A percentile compares a stretch with the other conserved stretches of the same genome.
These are phyloP conservation scores for Heliconius hortense DNA, from an alignment of 2,888 invertebrate genomes.

Conservation along the genomic window DNA sequence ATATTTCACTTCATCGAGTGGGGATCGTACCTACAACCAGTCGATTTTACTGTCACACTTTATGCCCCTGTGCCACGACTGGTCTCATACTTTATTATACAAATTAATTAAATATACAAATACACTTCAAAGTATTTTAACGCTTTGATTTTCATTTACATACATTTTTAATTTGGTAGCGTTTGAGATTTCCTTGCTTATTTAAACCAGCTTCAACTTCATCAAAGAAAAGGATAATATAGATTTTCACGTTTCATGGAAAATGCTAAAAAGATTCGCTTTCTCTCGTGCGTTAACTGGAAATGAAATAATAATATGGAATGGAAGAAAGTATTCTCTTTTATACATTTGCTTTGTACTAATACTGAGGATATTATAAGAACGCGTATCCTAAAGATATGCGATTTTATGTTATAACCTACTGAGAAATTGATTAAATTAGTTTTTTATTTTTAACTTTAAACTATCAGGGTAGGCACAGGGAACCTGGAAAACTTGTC, in stretches of 20 bases:
- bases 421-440: too few species aligned
- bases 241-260: neutral
- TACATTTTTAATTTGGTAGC: neutral
- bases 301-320: neutral
- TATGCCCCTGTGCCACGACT: too few species aligned
- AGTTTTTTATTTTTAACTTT: too few species aligned
- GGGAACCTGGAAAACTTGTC: too few species aligned
- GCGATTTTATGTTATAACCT: too few species aligned
- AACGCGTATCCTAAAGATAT: neutral
- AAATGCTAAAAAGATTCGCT: neutral
- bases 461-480: too few species aligned
- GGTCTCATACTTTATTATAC: too few species aligned
- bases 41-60: too few species aligned
- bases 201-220: neutral
- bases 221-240: slow-evolving; percentile 8
- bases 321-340: neutral
- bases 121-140: neutral
- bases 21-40: too few species aligned
- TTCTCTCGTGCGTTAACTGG: neutral
- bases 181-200: neutral
- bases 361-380: neutral
- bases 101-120: neutral
- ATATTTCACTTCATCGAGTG: too few species aligned
- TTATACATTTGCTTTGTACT: neutral
- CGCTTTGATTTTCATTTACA: neutral